A percentile compares a stretch with the other conserved stretches of the same genome.
Conservation (phyloP, 2,113 vertebrate species). For the Charadrius vociferus region DNA sequence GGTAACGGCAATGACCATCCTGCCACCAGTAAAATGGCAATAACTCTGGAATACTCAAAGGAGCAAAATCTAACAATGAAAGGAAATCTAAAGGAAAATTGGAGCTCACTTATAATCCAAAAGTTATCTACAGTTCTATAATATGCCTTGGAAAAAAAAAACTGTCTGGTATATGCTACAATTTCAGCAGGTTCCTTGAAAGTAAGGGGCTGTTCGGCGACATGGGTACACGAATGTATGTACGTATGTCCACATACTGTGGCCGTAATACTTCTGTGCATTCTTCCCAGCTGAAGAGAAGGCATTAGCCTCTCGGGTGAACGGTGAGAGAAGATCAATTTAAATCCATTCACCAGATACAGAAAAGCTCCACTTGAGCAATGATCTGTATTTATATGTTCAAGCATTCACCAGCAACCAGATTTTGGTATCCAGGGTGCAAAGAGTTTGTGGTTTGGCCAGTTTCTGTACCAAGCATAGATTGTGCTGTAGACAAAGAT, state of each 20-base stretch:
- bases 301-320: background rate
- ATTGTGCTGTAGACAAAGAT: background rate
- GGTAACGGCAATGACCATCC: background rate
- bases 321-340: background rate
- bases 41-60: background rate
- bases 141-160: background rate
- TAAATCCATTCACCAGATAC: background rate
- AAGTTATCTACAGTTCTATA: background rate
- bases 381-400: background rate
- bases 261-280: background rate
- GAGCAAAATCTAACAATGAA: background rate
- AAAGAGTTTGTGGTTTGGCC: background rate
- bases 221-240: background rate
- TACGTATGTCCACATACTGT: background rate
- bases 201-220: accelerated
- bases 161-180: background rate
- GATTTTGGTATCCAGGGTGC: background rate
- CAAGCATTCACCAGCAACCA: background rate
- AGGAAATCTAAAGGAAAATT: background rate
- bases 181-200: background rate
- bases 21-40: background rate
- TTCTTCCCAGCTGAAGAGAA: background rate
- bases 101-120: background rate
- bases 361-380: background rate
- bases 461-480: background rate